These are phyloP conservation scores for Merluccius polli DNA, from an alignment of 2,797 vertebrate genomes.

Conservation along the genomic window DNA sequence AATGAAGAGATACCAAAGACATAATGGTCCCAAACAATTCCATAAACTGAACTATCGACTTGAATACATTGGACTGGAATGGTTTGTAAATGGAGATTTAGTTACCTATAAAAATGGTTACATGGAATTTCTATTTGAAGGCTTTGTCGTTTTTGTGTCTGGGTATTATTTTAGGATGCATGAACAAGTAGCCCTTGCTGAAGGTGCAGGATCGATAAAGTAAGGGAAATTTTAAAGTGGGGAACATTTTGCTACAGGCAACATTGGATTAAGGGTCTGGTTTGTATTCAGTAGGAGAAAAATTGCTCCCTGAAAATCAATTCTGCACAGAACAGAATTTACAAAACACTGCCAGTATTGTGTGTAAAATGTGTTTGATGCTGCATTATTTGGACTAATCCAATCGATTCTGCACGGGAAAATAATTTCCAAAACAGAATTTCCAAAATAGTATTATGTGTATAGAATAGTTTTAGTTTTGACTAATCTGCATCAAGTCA, in stretches of 20 bases:
- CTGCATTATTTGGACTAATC: not conserved
- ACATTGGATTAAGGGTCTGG: slow-evolving; percentile 36
- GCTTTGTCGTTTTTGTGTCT: not conserved
- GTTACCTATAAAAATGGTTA: not conserved
- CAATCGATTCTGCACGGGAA: not conserved
- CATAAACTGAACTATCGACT: not conserved
- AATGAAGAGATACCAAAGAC: not conserved
- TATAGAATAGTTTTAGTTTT: not conserved
- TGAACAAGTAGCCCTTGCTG: slow-evolving; percentile 31
- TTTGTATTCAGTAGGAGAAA: slow-evolving; percentile 29
- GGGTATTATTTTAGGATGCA: slow-evolving; percentile 31
- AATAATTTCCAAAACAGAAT: not conserved
- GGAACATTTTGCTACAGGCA: slow-evolving; percentile 46
- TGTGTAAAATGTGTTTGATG: not conserved
- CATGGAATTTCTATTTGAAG: not conserved
- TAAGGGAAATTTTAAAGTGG: slow-evolving; percentile 36
- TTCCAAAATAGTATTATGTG: not conserved
- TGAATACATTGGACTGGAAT: not conserved
- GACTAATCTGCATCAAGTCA: not conserved
- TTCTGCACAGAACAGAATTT: slow-evolving; percentile 10
- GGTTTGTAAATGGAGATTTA: not conserved
- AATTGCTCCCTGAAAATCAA: slow-evolving; percentile 21
- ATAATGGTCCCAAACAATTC: not conserved
- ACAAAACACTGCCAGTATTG: not conserved
- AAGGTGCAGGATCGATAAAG: slow-evolving; percentile 30